Percentiles rank a stretch among this genome's conserved stretches.
Conservation (phyloP, 1,140 invertebrate species). For the Tyrophagus putrescentiae region DNA sequence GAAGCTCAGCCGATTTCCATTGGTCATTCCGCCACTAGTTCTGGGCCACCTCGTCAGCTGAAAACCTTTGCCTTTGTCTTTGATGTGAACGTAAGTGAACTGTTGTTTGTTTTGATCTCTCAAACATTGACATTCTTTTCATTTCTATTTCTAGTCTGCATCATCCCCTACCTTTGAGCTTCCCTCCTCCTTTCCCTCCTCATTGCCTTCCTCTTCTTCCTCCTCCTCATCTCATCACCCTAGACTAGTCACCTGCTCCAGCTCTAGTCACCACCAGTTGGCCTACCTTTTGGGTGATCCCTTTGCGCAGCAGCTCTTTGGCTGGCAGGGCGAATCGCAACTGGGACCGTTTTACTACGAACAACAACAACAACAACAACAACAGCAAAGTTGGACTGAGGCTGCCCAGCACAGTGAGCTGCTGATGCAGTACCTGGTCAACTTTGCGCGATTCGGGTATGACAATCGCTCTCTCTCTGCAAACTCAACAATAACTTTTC, state of each 20-base stretch:
- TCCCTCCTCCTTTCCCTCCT: background rate
- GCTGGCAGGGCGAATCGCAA: constrained; percentile 33
- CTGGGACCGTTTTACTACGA: constrained; percentile 42
- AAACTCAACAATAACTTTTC: no score
- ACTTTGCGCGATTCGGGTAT: constrained; percentile 48
- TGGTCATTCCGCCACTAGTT: no score
- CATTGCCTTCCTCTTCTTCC: constrained; percentile 31
- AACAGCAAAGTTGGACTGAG: constrained; percentile 62
- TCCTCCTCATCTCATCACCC: background rate
- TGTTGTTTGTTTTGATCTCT: no score
- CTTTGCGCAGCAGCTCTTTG: constrained; percentile 52
- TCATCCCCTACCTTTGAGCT: no score
- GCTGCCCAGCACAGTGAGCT: constrained; percentile 73
- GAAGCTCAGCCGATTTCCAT: no score
- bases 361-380: no score
- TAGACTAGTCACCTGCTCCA: constrained; percentile 25
- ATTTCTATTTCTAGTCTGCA: no score
- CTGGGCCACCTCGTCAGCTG: no score
- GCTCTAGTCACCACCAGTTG: constrained; percentile 41
- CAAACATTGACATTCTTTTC: no score
- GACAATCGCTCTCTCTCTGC: no score
- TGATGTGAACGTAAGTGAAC: no score
- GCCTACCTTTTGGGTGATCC: constrained; percentile 47
- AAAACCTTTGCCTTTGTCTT: no score
- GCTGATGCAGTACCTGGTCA: constrained; percentile 83